Conservation (phyloP, 2,113 vertebrate species). For the Gopherus evgoodei region DNA sequence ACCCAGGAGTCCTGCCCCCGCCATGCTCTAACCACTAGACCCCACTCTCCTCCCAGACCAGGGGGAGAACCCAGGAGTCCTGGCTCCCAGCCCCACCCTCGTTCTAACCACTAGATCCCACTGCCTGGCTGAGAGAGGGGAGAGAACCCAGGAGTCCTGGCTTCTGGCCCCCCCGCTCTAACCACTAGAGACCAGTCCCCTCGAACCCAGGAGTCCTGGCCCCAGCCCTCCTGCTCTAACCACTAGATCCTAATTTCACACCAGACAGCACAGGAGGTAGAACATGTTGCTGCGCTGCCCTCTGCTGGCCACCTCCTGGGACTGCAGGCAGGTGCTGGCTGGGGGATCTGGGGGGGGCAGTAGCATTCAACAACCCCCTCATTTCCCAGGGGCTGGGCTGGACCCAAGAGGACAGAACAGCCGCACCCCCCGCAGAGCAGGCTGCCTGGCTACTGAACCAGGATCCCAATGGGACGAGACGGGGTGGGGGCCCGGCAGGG, state of each 20-base stretch:
- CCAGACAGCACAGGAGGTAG: too few relatives aligned
- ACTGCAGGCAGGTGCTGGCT: slow-evolving; percentile 9
- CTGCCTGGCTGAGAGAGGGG: too few relatives aligned
- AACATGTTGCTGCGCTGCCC: background rate
- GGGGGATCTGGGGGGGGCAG: background rate
- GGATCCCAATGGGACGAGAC: background rate
- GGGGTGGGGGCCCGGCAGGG: fast-evolving
- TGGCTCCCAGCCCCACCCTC: background rate
- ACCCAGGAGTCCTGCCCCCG: background rate
- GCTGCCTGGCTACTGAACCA: background rate
- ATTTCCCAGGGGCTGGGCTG: background rate
- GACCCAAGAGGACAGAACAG: background rate
- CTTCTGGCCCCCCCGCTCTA: too few relatives aligned
- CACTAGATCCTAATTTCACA: too few relatives aligned
- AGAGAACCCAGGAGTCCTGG: too few relatives aligned
- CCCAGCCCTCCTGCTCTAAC: too few relatives aligned
- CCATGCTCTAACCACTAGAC: background rate
- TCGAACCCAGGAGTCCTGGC: too few relatives aligned
- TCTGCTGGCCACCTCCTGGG: background rate
- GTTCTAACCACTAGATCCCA: too few relatives aligned
- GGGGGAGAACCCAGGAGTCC: background rate
- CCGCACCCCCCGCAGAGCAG: background rate
- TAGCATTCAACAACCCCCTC: too few relatives aligned
- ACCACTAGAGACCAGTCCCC: too few relatives aligned
- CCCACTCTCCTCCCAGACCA: background rate